phyloP scores from a whole-genome alignment of 2,888 invertebrate species.

The Rotaria socialis region DNA sequence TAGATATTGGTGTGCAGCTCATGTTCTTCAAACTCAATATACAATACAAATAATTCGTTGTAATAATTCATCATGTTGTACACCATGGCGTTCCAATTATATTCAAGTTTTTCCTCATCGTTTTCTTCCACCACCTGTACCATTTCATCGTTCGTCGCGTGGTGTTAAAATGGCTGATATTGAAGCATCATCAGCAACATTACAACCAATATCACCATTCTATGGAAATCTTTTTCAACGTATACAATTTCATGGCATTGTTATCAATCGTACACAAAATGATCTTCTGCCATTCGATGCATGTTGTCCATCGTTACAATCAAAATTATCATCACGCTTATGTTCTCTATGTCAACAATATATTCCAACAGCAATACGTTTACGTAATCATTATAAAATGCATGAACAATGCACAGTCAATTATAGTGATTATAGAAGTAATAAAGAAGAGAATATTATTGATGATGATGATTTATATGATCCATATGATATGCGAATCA shows the following conservation, averaged over 20 bases:
- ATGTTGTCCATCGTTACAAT: constrained; percentile 18
- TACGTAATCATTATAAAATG: constrained; percentile 10
- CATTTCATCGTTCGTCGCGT: not conserved
- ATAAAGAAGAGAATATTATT: not conserved
- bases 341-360: constrained; percentile 21
- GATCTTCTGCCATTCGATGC: not conserved
- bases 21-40: constrained; percentile 10
- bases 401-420: not conserved
- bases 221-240: constrained; percentile 23
- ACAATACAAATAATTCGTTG: constrained; percentile 8
- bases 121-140: not conserved
- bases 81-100: constrained; percentile 6
- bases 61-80: not conserved
- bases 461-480: not conserved
- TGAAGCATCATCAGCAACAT: not conserved
- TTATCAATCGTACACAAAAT: not conserved
- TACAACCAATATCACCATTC: not conserved
- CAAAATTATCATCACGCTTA: not conserved
- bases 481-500: not conserved
- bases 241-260: constrained; percentile 34
- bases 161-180: constrained; percentile 2
- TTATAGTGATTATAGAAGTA: not conserved
- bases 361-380: not conserved
- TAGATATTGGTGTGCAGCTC: constrained; percentile 2
- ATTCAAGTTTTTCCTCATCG: constrained; percentile 10